Conservation (phyloP, 2,797 vertebrate species). For the Cossypha polioptera region DNA sequence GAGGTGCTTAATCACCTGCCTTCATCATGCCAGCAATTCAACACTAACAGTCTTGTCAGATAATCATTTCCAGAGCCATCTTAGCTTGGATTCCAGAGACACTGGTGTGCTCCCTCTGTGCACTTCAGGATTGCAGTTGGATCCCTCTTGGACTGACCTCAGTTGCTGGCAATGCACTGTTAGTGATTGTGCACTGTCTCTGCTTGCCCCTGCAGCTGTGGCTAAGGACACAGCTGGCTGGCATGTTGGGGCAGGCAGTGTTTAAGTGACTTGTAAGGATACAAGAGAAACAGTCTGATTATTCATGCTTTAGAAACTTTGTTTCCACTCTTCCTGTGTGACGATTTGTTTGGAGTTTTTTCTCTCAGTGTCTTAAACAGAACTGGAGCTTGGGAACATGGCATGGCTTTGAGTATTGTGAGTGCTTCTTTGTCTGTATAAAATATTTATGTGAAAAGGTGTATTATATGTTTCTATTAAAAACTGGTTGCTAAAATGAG, state of each 20-base stretch:
- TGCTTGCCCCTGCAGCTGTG: background rate
- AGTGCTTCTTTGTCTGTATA: background rate
- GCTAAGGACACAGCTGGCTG: background rate
- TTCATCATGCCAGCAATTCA: background rate
- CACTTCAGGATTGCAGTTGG: background rate
- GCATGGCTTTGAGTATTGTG: background rate
- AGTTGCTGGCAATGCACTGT: accelerated
- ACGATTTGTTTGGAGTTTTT: background rate
- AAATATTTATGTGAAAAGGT: constrained; percentile 9
- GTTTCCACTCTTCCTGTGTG: background rate
- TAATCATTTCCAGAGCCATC: background rate
- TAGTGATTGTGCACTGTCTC: accelerated
- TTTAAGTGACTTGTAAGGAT: background rate
- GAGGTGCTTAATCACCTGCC: background rate
- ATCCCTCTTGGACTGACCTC: background rate
- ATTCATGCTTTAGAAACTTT: background rate
- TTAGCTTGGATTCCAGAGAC: background rate
- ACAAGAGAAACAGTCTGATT: background rate
- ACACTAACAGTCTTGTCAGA: background rate
- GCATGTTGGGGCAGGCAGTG: background rate
- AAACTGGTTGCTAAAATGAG: background rate
- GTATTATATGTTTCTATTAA: constrained; percentile 28
- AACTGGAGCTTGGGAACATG: background rate
- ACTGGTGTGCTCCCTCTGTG: background rate
- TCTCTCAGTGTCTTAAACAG: background rate